Conservation (phyloP, 2,113 vertebrate genomes). For the Tor tambroides region DNA sequence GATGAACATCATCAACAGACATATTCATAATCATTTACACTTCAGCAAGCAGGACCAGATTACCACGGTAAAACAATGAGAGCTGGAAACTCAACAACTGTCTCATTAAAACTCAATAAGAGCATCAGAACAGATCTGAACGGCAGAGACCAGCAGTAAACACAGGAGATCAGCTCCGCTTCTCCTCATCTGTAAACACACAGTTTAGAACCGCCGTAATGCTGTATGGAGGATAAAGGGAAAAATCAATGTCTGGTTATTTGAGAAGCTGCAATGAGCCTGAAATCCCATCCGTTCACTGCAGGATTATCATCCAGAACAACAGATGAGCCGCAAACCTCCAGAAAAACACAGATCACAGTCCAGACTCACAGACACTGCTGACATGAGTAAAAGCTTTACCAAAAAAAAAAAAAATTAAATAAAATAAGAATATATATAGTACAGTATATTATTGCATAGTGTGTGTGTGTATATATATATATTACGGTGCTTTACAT, state of each 20-base stretch:
- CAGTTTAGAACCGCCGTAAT: too few relatives aligned
- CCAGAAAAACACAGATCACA: not conserved
- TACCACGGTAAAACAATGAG: not conserved
- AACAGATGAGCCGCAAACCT: too few relatives aligned
- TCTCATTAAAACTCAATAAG: too few relatives aligned
- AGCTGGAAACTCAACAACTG: not conserved
- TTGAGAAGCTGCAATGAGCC: not conserved
- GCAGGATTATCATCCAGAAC: not conserved
- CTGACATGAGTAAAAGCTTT: too few relatives aligned
- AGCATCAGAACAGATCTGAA: too few relatives aligned
- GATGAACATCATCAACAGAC: not conserved
- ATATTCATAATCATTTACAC: not conserved
- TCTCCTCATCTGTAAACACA: too few relatives aligned
- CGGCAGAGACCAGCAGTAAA: not conserved
- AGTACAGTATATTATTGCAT: too few relatives aligned
- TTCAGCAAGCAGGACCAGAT: not conserved
- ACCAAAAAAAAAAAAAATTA: too few relatives aligned
- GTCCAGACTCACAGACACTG: not conserved
- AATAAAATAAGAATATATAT: too few relatives aligned
- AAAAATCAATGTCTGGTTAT: constrained; percentile 2
- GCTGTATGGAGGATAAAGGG: not conserved
- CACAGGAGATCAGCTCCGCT: not conserved
- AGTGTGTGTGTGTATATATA: too few relatives aligned
- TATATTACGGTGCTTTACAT: too few relatives aligned
- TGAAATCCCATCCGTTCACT: not conserved